Evolutionary conservation across 2,888 invertebrate species (phyloP), one percentile per base, ranked within the genome.

Genomic region (Pristionchus maxplancki): DNA sequence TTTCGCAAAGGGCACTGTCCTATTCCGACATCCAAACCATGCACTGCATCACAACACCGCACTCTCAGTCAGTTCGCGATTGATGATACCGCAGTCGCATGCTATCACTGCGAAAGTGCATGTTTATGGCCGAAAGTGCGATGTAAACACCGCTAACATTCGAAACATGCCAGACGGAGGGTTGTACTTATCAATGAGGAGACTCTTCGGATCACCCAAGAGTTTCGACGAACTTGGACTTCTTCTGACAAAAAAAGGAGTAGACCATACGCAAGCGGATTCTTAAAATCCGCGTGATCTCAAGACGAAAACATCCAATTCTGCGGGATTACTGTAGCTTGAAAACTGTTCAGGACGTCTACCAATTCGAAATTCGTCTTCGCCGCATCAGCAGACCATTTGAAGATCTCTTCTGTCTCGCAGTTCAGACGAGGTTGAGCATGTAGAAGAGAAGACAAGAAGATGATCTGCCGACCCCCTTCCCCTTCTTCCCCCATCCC

Each of bases 361-460:
- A 87, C 34, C 86, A 87, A 50, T 87, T 87, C 71, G 90, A 90
- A 24, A 87, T 94, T 81, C 92, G 93, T 31, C 90, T 94, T 9
- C 89, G 91, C 28, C 91, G 93, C 81, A 93, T 93, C 81, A 90
- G 91, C 4, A 88, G 90, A 53, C 92, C 92, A 0, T 91, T 89
- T 85, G 89, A 91, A 37, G 93, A 94, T 88, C 89, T 94, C 4
- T 85, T 93, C 34, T 94, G 94, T 84, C 91, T 93, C 58, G 91
- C 91, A 3, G 91, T 92, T 84, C 94, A 94, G 81, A 91, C 92
- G 31, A 89, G 93, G 89, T 90, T 94, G 88, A 74, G 89, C 87
- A 84, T 93, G 90, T 88, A 78, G 71, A 74, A 37, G 9, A 20
- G n/a, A n/a, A 44, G 28, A 78, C 78, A n/a, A 78, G 78, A 78